These are phyloP conservation scores for Bujurquina vittata DNA, from an alignment of 2,113 vertebrate genomes.

Conservation along the genomic window DNA sequence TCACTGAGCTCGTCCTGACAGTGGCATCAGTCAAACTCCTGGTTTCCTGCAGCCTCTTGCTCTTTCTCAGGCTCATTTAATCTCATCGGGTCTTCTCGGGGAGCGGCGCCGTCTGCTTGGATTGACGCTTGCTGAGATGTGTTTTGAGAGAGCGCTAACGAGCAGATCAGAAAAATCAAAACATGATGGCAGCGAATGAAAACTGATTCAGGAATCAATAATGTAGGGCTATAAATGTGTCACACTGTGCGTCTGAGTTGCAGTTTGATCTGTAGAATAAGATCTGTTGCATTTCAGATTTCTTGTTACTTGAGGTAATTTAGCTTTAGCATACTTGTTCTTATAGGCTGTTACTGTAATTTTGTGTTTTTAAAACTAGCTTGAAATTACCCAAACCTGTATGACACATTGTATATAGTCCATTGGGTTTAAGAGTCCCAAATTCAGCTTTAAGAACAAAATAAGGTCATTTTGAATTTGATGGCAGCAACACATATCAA, in stretches of 20 bases:
- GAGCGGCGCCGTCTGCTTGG: not conserved
- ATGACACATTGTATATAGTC: too few species aligned
- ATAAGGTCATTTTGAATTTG: too few species aligned
- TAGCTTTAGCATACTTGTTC: not conserved
- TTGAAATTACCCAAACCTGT: too few species aligned
- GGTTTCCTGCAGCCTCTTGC: not conserved
- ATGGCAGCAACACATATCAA: too few species aligned
- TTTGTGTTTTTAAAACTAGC: too few species aligned
- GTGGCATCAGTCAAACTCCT: not conserved
- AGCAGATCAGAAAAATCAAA: not conserved
- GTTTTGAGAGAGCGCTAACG: not conserved
- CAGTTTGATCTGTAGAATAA: not conserved
- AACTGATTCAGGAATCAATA: not conserved
- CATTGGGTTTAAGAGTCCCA: too few species aligned
- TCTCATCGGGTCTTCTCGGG: not conserved
- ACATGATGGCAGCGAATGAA: not conserved
- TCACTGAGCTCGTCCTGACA: not conserved
- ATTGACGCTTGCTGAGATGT: not conserved
- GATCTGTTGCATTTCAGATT: not conserved
- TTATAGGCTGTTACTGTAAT: too few species aligned
- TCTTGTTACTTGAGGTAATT: not conserved
- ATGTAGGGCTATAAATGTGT: not conserved
- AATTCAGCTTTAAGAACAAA: too few species aligned
- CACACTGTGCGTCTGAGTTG: not conserved
- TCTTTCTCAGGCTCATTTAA: not conserved